These are phyloP conservation scores for Carpatolechia fugitivella DNA, from an alignment of 2,888 invertebrate species.

Conservation along the genomic window DNA sequence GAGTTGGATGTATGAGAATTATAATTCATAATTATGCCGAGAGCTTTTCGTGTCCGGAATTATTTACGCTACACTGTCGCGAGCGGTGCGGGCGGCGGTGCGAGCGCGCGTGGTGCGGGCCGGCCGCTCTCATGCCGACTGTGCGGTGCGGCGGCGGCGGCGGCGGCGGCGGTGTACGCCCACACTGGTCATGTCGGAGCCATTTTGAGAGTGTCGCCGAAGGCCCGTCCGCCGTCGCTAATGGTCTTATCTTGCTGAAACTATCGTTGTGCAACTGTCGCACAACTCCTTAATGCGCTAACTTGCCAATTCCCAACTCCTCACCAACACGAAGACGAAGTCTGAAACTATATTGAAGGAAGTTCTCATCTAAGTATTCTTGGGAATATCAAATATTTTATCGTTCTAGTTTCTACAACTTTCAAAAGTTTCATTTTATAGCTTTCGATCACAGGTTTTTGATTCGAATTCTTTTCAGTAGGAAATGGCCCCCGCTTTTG, in stretches of 20 bases:
- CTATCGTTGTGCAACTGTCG: background rate
- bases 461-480: too few species aligned
- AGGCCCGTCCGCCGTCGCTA: background rate
- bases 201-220: background rate
- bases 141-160: conserved; percentile 20
- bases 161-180: too few species aligned
- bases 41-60: conserved; percentile 39
- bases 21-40: conserved; percentile 47
- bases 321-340: background rate
- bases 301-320: conserved; percentile 9
- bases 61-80: conserved; percentile 40
- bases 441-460: too few species aligned
- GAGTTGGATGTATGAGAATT: conserved; percentile 37
- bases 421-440: too few species aligned
- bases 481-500: too few species aligned
- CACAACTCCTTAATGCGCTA: conserved; percentile 4
- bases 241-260: background rate
- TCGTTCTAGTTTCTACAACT: too few species aligned
- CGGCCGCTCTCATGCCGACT: conserved; percentile 54
- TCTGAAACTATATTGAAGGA: background rate
- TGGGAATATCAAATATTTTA: too few species aligned
- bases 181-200: too few species aligned
- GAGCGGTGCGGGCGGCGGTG: conserved; percentile 25
- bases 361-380: background rate
- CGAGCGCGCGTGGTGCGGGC: conserved; percentile 45